Evolutionary conservation across 1,140 invertebrate genomes (phyloP).

Genomic region (Lasioglossum albipes): DNA sequence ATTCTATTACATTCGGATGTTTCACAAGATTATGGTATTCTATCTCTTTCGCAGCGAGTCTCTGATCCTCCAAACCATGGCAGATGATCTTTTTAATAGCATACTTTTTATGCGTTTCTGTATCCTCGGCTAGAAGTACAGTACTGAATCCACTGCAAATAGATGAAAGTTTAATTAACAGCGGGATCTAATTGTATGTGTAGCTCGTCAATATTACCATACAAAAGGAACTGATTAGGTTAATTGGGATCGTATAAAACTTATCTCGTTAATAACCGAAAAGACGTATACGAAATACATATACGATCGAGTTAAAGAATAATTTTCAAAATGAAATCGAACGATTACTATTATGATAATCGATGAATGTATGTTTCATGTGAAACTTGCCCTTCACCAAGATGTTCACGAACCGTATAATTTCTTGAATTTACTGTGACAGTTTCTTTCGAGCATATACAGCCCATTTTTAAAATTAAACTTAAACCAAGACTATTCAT

Average conservation of each 20-base stretch:
- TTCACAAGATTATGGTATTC: constrained; percentile 86
- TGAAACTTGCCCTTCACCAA: constrained; percentile 88
- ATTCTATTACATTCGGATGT: constrained; percentile 89
- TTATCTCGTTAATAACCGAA: neutral
- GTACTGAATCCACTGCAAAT: constrained; percentile 90
- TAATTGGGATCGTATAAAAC: neutral
- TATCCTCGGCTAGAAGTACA: constrained; percentile 89
- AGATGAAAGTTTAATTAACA: constrained; percentile 33
- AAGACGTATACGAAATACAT: neutral
- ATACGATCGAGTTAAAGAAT: neutral
- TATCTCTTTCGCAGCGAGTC: constrained; percentile 87
- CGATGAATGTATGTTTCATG: constrained; percentile 4
- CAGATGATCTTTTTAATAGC: constrained; percentile 91
- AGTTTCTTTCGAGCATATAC: constrained; percentile 88
- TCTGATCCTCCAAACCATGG: constrained; percentile 89
- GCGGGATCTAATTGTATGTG: neutral
- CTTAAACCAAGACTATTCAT: constrained; percentile 87
- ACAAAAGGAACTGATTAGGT: constrained; percentile 9
- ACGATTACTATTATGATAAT: neutral
- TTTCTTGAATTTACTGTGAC: constrained; percentile 86
- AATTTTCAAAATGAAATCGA: neutral
- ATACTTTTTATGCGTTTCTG: constrained; percentile 85
- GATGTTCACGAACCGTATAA: constrained; percentile 85
- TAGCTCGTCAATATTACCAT: neutral
- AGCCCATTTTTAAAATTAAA: constrained; percentile 88